phyloP scores from a whole-genome alignment of 1,140 invertebrate species.

The Gonatopus flavifemur region DNA sequence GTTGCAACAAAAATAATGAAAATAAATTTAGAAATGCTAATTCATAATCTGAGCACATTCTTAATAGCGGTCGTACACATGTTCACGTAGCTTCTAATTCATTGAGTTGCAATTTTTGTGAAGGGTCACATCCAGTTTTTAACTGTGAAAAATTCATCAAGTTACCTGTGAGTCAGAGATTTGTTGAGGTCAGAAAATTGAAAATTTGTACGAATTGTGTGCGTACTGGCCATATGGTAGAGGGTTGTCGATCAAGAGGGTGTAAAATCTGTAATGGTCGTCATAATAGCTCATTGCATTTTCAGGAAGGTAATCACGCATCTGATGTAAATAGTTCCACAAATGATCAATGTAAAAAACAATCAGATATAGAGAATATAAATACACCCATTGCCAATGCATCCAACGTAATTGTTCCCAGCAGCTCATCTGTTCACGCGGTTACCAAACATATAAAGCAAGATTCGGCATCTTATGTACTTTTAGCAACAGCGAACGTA shows the following conservation, averaged over 20 bases:
- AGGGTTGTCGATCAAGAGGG: constrained; percentile 6
- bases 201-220: constrained; percentile 18
- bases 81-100: not conserved
- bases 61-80: too few species aligned
- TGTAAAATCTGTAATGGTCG: constrained; percentile 11
- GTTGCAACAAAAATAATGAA: not conserved
- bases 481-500: constrained; percentile 18
- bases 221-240: not conserved
- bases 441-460: too few species aligned
- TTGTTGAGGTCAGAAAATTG: constrained; percentile 2
- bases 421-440: too few species aligned
- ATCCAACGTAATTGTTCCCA: not conserved
- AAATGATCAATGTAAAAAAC: not conserved
- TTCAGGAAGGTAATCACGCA: not conserved
- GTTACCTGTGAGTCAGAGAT: not conserved
- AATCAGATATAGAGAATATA: too few species aligned
- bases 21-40: too few species aligned
- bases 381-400: too few species aligned
- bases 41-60: too few species aligned
- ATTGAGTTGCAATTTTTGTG: constrained; percentile 3
- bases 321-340: too few species aligned
- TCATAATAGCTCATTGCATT: constrained; percentile 18
- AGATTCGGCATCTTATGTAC: too few species aligned
- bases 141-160: constrained; percentile 11
- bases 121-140: constrained; percentile 10